Evolutionary conservation across 2,113 vertebrate genomes (phyloP).

Genomic region (Todiramphus chloris): DNA sequence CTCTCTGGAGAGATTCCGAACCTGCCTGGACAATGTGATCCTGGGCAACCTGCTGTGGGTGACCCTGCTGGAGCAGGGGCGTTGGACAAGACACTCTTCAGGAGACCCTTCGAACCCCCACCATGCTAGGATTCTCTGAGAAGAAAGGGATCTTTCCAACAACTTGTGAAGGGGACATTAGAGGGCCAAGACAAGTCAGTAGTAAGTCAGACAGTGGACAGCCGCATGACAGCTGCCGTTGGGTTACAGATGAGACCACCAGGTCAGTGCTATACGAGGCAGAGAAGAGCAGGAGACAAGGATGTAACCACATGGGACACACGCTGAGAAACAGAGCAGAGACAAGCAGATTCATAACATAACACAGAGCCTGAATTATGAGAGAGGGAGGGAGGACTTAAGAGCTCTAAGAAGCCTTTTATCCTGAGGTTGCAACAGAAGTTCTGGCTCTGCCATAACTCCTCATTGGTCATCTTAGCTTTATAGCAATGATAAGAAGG

Average conservation of each 20-base stretch:
- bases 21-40: background rate
- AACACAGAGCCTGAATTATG: background rate
- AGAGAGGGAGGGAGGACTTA: background rate
- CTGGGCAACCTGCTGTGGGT: background rate
- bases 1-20: background rate
- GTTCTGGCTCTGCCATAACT: background rate
- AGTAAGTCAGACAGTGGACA: background rate
- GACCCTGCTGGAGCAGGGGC: background rate
- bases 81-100: background rate
- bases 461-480: background rate
- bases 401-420: background rate
- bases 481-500: background rate
- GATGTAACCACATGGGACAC: fast-evolving
- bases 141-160: background rate
- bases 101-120: background rate
- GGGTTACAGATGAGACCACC: background rate
- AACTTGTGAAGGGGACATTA: background rate
- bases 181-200: fast-evolving
- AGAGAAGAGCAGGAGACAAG: background rate
- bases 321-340: fast-evolving
- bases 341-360: fast-evolving
- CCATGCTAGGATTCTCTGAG: background rate
- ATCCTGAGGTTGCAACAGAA: background rate
- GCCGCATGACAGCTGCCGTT: fast-evolving
- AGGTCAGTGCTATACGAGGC: background rate